Conservation (phyloP, 2,113 vertebrate species). For the Chionomys nivalis region DNA sequence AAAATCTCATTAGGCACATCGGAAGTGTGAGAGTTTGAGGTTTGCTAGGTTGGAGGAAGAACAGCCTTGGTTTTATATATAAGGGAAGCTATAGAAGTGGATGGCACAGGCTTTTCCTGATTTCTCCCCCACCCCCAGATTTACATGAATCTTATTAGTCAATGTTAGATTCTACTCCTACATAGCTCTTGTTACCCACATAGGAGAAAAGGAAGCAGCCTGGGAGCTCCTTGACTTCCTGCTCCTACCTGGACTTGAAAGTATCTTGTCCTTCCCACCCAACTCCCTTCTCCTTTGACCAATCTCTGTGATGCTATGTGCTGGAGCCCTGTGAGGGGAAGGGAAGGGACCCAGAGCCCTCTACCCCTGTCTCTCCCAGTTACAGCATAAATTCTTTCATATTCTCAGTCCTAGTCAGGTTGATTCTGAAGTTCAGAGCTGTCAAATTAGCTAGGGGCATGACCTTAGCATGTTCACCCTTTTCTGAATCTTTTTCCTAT, state of each 20-base stretch:
- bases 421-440: background rate
- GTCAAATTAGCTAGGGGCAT: background rate
- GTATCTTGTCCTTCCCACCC: background rate
- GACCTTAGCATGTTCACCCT: background rate
- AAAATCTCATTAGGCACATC: background rate
- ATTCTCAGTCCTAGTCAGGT: background rate
- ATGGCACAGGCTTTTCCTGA: background rate
- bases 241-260: background rate
- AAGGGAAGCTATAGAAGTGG: background rate
- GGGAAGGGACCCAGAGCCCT: too few species aligned
- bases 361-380: background rate
- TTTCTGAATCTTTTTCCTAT: background rate
- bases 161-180: background rate
- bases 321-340: background rate
- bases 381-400: background rate
- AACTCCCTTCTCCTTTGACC: background rate
- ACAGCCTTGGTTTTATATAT: background rate
- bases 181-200: background rate
- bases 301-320: background rate
- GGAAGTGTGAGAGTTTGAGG: background rate
- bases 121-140: background rate
- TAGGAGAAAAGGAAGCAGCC: background rate
- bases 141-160: background rate
- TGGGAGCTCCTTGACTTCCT: background rate
- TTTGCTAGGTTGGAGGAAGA: background rate